Base-by-base conservation (phyloP, 2,113 vertebrate species). In the Coryphaenoides rupestris region DNA sequence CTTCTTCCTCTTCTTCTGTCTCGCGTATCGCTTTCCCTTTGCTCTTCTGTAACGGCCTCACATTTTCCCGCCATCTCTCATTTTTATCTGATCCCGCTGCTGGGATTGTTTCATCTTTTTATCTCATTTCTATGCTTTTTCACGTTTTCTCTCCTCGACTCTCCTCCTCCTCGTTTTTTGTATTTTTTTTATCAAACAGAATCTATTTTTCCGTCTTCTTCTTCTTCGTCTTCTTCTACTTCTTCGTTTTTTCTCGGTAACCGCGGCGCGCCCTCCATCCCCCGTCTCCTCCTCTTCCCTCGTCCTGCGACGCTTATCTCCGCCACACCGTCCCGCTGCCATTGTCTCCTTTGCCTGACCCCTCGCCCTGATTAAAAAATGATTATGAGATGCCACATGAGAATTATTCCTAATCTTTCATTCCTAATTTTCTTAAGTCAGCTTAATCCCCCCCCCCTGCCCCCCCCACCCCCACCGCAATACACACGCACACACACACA, bases 361-460 rank as follows among this genome's bases (percentile, higher is more conserved):
- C 83, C 75, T 78, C 76, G 81, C 73, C 26, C 86, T 90, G 88
- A 87, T 90, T 89, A 86, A 85, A 88, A 89, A 84, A 86, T 86
- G 81, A 89, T 87, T 89, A 88, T 89, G 83, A 87, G 81, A 82
- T 65, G 76, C 83, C 82, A 81, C 84, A 82, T 76, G 86, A 88
- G 87, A 90, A 87, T 89, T 84, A 81, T 88, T 88, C 82, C 84
- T 90, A 89, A 89, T 89, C 87, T 88, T 85, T 86, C 78, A 78
- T 89, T 89, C 88, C 82, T 89, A 84, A 88, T 90, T 89, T 89
- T 89, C 79, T 86, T 85, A 86, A 90, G 61, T 91, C 86, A 84
- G 79, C 78, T 84, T 92, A 90, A 86, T 85, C 85, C 77, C 65
- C 56, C 52, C 62, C 3, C 13, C 17, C 73, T 56, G 13, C 16